Evolutionary conservation across 2,797 vertebrate genomes (phyloP).

Genomic region (Florisuga fusca): DNA sequence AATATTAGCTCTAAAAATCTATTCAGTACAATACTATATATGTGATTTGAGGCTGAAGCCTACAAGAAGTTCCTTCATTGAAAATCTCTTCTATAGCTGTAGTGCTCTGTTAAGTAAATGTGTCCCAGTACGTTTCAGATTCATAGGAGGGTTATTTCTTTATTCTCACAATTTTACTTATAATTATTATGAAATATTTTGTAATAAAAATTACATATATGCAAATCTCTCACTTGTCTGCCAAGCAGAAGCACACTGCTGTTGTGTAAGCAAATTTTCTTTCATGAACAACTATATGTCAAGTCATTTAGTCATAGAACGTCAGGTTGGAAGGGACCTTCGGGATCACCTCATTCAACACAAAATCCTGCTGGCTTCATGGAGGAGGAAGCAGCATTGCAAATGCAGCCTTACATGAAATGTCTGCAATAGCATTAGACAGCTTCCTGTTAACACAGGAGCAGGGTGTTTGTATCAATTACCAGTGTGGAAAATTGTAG

Average conservation of each 20-base stretch:
- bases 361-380: neutral
- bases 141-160: neutral
- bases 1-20: neutral
- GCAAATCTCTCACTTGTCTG: neutral
- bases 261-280: neutral
- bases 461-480: neutral
- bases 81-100: neutral
- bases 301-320: neutral
- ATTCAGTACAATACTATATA: neutral
- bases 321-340: no score
- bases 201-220: neutral
- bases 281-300: neutral
- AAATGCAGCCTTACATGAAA: neutral
- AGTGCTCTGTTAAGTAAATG: neutral
- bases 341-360: no score
- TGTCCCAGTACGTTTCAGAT: neutral
- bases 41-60: neutral
- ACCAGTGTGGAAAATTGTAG: neutral
- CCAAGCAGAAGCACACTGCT: neutral
- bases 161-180: neutral
- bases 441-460: neutral
- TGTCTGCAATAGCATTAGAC: neutral
- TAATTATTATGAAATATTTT: neutral
- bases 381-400: neutral
- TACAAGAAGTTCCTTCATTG: neutral